phyloP scores from a whole-genome alignment of 1,140 invertebrate species.

The Pseudomyrmex gracilis region DNA sequence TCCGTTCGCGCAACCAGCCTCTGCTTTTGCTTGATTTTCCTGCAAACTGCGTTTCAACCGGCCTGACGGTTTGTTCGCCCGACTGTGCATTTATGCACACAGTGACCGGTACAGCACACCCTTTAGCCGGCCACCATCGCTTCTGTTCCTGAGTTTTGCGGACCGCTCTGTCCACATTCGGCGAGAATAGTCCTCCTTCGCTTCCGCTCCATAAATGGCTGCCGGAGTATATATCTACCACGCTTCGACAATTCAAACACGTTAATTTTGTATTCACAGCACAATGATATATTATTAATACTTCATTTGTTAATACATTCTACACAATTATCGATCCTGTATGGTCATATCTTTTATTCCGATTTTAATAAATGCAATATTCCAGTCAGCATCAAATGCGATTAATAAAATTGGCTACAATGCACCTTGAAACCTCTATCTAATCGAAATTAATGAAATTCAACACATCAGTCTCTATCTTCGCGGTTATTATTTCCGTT shows the following conservation, averaged over 20 bases:
- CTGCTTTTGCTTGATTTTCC: slow-evolving; percentile 67
- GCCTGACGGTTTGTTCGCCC: slow-evolving; percentile 65
- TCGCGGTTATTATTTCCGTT: slow-evolving; percentile 64
- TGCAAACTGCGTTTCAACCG: slow-evolving; percentile 67
- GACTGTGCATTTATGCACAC: slow-evolving; percentile 71
- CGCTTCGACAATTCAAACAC: slow-evolving; percentile 36
- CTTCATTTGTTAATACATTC: neutral
- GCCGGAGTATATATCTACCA: slow-evolving; percentile 41
- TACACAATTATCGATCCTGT: neutral
- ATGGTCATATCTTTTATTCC: too few relatives aligned
- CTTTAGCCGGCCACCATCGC: slow-evolving; percentile 36
- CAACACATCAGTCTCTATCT: slow-evolving; percentile 37
- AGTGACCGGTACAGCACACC: slow-evolving; percentile 22
- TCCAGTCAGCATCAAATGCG: neutral
- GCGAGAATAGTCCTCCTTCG: slow-evolving; percentile 49
- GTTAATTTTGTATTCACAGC: slow-evolving; percentile 24
- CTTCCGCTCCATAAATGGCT: slow-evolving; percentile 71
- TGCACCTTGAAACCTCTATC: neutral
- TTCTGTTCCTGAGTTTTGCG: slow-evolving; percentile 66
- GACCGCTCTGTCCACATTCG: slow-evolving; percentile 59
- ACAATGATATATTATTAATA: neutral
- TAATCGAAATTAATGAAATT: slow-evolving; percentile 36
- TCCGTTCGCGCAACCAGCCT: slow-evolving; percentile 60
- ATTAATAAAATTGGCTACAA: slow-evolving; percentile 20
- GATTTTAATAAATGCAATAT: slow-evolving; percentile 3